Percentiles rank a stretch among this genome's conserved stretches.
Conservation (phyloP, 2,888 invertebrate genomes). For the Diaperis boleti region DNA sequence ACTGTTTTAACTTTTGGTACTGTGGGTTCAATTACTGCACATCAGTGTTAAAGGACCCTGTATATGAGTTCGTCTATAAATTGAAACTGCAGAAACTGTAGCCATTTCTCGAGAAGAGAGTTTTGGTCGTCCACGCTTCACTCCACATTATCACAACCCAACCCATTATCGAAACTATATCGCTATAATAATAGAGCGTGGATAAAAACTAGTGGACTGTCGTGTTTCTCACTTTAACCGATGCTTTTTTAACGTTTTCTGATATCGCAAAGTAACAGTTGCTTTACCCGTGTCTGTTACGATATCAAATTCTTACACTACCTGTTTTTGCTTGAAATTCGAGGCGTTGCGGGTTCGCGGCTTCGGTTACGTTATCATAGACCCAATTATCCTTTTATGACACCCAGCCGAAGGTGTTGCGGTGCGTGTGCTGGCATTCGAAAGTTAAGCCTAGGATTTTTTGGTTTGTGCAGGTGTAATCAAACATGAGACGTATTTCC, state of each 20-base stretch:
- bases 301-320: slow-evolving; percentile 30
- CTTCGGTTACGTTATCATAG: slow-evolving; percentile 15
- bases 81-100: neutral
- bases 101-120: neutral
- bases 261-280: slow-evolving; percentile 19
- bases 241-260: slow-evolving; percentile 7
- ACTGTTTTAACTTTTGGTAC: too few relatives aligned
- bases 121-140: neutral
- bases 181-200: neutral
- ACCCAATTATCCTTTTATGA: slow-evolving; percentile 3
- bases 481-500: too few relatives aligned
- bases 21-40: too few relatives aligned
- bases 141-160: neutral
- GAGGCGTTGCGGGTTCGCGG: slow-evolving; percentile 2
- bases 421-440: too few relatives aligned
- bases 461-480: too few relatives aligned
- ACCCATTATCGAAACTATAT: slow-evolving; percentile 2
- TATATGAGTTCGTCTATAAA: too few relatives aligned
- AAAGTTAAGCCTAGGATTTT: too few relatives aligned
- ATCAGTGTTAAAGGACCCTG: too few relatives aligned
- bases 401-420: too few relatives aligned
- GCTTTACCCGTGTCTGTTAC: slow-evolving; percentile 18
- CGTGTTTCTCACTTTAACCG: neutral
- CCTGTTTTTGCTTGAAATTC: slow-evolving; percentile 27
- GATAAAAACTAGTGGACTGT: slow-evolving; percentile 5